These are phyloP conservation scores for Heliopora coerulea DNA, from an alignment of 92 coral and sea anemone species.

Conservation along the genomic window DNA sequence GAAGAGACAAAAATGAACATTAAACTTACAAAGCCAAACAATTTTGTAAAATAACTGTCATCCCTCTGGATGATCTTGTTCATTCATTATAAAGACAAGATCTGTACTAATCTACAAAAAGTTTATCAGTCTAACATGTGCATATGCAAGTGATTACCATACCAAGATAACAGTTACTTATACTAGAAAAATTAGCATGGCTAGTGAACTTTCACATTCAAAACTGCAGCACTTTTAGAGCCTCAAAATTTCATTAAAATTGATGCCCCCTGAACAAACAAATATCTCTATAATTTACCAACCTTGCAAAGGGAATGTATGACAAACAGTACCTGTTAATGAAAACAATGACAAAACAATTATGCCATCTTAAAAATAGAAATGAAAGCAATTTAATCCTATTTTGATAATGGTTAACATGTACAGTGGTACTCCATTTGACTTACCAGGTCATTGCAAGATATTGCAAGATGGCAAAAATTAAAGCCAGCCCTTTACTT, in stretches of 20 bases:
- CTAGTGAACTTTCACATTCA: too few relatives aligned
- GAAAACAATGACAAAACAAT: background rate
- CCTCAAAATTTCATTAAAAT: background rate
- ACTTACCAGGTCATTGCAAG: constrained; percentile 97
- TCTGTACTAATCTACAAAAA: too few relatives aligned
- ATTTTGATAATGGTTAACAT: too few relatives aligned
- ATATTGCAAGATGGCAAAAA: constrained; percentile 92
- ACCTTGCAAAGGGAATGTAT: constrained; percentile 99
- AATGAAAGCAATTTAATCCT: too few relatives aligned
- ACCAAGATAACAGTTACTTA: too few relatives aligned
- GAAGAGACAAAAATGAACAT: constrained; percentile 7
- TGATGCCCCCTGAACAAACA: background rate
- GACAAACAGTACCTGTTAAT: constrained; percentile 88
- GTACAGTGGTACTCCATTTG: background rate
- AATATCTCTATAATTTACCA: background rate
- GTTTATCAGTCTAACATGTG: too few relatives aligned
- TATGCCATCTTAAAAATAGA: background rate
- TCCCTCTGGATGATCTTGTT: too few relatives aligned
- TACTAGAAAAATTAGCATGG: too few relatives aligned
- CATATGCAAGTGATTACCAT: too few relatives aligned
- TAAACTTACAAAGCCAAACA: background rate
- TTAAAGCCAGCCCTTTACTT: constrained; percentile 77
- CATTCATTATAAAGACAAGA: too few relatives aligned
- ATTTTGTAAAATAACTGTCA: too few relatives aligned
- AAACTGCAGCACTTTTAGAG: too few relatives aligned